Percentiles rank a stretch among this genome's conserved stretches.
Conservation (phyloP, 2,888 invertebrate genomes). For the Acanthoscelides obtectus region DNA sequence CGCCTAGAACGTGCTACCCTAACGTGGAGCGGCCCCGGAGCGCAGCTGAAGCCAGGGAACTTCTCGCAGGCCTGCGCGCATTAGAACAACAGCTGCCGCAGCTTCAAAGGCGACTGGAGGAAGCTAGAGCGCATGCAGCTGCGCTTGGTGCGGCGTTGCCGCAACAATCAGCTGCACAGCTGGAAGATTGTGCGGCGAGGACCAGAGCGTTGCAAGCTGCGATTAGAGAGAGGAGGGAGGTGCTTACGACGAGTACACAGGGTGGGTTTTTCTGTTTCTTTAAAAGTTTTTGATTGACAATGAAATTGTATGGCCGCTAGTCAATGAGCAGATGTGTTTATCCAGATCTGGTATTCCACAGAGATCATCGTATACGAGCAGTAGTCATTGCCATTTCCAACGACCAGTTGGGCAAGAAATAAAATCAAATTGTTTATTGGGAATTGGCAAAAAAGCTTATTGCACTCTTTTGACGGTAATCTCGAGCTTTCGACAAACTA, state of each 20-base stretch:
- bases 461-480: no score
- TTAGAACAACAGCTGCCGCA: slow-evolving; percentile 67
- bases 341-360: no score
- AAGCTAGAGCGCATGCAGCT: slow-evolving; percentile 66
- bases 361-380: no score
- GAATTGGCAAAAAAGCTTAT: no score
- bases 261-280: slow-evolving; percentile 44
- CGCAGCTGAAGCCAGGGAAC: slow-evolving; percentile 75
- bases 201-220: slow-evolving; percentile 84
- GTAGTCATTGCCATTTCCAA: no score
- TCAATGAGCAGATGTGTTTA: no score
- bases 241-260: slow-evolving; percentile 76
- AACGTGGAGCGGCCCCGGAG: slow-evolving; percentile 73
- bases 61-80: slow-evolving; percentile 79
- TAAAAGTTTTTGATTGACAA: not conserved
- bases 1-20: slow-evolving; percentile 77
- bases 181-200: slow-evolving; percentile 57
- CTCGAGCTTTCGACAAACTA: no score
- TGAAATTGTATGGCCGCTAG: no score
- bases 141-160: slow-evolving; percentile 32
- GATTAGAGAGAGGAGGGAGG: slow-evolving; percentile 82
- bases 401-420: no score
- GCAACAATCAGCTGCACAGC: slow-evolving; percentile 45
- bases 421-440: no score
- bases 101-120: slow-evolving; percentile 67